Conservation (phyloP, 2,888 invertebrate genomes). For the Xanthia icteritia region DNA sequence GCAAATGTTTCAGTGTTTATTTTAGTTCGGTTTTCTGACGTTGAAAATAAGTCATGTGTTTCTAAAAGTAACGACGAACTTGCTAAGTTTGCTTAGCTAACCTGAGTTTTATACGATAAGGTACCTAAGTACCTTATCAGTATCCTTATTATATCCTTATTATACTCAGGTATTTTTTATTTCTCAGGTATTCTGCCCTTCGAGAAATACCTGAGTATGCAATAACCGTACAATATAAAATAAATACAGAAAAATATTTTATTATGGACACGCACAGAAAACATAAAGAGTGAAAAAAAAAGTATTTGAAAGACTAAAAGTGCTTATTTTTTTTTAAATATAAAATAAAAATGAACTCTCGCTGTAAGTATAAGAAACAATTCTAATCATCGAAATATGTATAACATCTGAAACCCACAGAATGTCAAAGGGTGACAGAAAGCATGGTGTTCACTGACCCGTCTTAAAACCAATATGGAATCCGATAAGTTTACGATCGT, state of each 20-base stretch:
- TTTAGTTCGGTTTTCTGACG: background rate
- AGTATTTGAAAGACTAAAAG: too few relatives aligned
- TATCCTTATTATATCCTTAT: too few relatives aligned
- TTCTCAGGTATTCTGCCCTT: background rate
- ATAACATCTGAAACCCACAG: constrained; percentile 21
- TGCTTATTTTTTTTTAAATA: background rate
- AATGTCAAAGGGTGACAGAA: constrained; percentile 37
- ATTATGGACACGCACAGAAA: too few relatives aligned
- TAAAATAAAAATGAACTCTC: background rate
- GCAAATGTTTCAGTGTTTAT: background rate
- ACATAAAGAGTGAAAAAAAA: too few relatives aligned
- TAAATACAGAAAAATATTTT: too few relatives aligned
- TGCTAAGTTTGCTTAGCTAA: background rate
- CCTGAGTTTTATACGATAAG: background rate
- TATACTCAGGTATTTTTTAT: too few relatives aligned
- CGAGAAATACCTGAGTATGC: background rate
- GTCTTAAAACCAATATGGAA: constrained; percentile 55
- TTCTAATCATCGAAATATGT: background rate
- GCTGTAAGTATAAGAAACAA: background rate
- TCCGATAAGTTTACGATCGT: constrained; percentile 58
- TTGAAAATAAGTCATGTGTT: background rate
- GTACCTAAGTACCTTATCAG: too few relatives aligned
- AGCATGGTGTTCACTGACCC: constrained; percentile 48
- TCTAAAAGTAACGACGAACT: background rate
- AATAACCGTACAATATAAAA: background rate